Evolutionary conservation across 2,888 invertebrate species (phyloP).

Genomic region (Thyatira batis): DNA sequence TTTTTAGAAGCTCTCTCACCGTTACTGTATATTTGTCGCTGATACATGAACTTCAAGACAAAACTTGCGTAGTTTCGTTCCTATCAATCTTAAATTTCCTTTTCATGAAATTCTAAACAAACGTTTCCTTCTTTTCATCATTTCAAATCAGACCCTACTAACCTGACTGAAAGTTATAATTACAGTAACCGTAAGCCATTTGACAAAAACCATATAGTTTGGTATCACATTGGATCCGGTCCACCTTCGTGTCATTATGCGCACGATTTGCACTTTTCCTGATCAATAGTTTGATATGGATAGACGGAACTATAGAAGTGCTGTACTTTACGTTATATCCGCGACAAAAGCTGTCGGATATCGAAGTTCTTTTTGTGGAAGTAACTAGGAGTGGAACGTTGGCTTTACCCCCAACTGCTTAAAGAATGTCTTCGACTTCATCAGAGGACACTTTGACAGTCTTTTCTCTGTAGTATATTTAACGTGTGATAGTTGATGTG

Average conservation of each 20-base stretch:
- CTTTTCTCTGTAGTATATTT: too few relatives aligned
- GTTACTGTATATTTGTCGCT: too few relatives aligned
- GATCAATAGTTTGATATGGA: neutral
- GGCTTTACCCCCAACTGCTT: neutral
- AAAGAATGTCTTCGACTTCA: too few relatives aligned
- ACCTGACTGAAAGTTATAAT: neutral
- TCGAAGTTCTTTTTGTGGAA: neutral
- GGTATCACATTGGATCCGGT: neutral
- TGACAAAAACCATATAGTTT: too few relatives aligned
- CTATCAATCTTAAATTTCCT: too few relatives aligned
- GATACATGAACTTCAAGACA: too few relatives aligned
- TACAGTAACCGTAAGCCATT: too few relatives aligned
- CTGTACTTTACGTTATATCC: neutral
- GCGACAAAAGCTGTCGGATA: neutral
- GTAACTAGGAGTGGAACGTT: too few relatives aligned
- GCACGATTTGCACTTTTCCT: neutral
- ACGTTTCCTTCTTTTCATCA: neutral
- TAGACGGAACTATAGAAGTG: neutral
- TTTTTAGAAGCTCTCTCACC: neutral
- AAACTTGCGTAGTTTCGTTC: too few relatives aligned
- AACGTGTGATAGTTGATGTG: too few relatives aligned
- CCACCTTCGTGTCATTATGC: constrained; percentile 4
- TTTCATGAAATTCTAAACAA: neutral
- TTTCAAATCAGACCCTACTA: neutral
- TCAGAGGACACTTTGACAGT: too few relatives aligned